These are phyloP conservation scores for Lampris incognitus DNA, from an alignment of 2,113 vertebrate species.

Conservation along the genomic window DNA sequence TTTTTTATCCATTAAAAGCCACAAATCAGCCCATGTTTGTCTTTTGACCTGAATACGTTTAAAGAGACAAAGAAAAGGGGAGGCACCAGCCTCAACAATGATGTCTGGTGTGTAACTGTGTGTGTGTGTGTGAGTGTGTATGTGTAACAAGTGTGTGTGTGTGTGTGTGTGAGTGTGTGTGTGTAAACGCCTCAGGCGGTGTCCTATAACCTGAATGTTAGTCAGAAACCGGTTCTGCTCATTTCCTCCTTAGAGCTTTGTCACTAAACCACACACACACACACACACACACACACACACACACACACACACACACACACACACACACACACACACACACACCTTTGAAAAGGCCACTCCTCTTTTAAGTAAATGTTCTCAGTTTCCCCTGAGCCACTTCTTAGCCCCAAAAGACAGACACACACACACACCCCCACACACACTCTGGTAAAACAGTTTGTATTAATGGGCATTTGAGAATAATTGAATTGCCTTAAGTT, in stretches of 20 bases:
- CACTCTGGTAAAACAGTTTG: background rate
- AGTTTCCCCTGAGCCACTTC: slow-evolving; percentile 54
- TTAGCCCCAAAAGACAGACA: slow-evolving; percentile 44
- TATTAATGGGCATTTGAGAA: slow-evolving; percentile 1
- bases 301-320: slow-evolving; percentile 22
- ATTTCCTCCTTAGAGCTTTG: slow-evolving; percentile 65
- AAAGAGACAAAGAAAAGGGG: slow-evolving; percentile 29
- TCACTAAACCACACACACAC: slow-evolving; percentile 55
- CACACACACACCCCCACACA: slow-evolving; percentile 1
- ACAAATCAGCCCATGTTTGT: slow-evolving; percentile 37
- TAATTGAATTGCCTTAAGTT: slow-evolving; percentile 50
- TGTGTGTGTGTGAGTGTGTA: slow-evolving; percentile 29
- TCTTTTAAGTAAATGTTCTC: slow-evolving; percentile 39
- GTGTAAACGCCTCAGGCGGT: slow-evolving; percentile 36
- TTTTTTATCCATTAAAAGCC: slow-evolving; percentile 25
- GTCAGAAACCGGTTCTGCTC: slow-evolving; percentile 69
- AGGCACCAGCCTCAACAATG: slow-evolving; percentile 56
- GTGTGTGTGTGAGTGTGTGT: slow-evolving; percentile 29
- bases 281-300: slow-evolving; percentile 23
- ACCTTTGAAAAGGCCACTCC: slow-evolving; percentile 55
- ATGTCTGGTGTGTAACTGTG: slow-evolving; percentile 59
- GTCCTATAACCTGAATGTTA: slow-evolving; percentile 65
- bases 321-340: slow-evolving; percentile 1
- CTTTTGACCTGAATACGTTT: slow-evolving; percentile 55
- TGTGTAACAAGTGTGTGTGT: slow-evolving; percentile 31